phyloP scores from a whole-genome alignment of 2,797 vertebrate species.

The Acropternis orthonyx region DNA sequence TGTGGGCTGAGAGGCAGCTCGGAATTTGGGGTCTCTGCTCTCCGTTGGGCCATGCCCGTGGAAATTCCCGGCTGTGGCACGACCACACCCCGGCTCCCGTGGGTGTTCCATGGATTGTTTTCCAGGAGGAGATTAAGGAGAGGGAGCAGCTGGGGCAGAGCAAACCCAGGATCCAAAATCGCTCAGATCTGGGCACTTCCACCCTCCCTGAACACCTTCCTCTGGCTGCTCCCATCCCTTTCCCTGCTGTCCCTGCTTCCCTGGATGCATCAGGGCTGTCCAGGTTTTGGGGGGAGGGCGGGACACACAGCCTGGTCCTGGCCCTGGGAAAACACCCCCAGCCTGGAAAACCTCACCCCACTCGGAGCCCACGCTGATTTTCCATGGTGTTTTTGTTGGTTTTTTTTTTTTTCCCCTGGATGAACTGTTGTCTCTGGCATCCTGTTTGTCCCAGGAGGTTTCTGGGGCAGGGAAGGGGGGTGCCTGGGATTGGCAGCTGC shows the following conservation, averaged over 20 bases:
- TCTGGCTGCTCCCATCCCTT: accelerated
- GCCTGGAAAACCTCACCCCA: not conserved
- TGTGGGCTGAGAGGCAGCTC: accelerated
- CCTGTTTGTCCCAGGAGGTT: too few species aligned
- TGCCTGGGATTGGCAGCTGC: too few species aligned
- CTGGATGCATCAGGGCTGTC: not conserved
- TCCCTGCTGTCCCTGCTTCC: accelerated
- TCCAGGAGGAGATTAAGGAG: not conserved
- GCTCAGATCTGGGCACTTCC: accelerated
- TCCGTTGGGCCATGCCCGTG: accelerated
- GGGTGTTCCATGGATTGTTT: not conserved
- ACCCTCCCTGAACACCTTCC: not conserved
- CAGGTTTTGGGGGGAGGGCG: not conserved
- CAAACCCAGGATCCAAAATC: not conserved
- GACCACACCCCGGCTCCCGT: not conserved
- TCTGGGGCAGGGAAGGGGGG: too few species aligned
- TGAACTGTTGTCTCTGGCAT: too few species aligned
- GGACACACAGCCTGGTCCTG: not conserved
- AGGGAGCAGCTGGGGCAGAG: not conserved
- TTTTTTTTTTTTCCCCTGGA: not conserved
- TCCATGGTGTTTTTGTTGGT: not conserved
- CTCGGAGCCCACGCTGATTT: accelerated
- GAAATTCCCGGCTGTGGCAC: not conserved
- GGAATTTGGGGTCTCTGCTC: not conserved
- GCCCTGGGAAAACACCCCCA: not conserved